Evolutionary conservation across 2,797 vertebrate species (phyloP).

Genomic region (Notamacropus eugenii): DNA sequence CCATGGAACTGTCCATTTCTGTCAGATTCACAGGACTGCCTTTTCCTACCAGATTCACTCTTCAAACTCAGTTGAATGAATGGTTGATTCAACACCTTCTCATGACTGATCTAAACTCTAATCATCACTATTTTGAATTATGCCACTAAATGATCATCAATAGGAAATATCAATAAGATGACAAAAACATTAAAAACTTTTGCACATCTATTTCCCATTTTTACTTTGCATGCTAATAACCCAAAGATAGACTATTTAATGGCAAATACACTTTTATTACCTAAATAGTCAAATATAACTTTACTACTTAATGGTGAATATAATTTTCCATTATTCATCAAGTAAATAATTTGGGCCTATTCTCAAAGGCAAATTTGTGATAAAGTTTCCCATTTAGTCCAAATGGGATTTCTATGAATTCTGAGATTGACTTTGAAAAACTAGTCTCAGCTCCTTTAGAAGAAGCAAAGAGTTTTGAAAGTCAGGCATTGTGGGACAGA

Average conservation of each 20-base stretch:
- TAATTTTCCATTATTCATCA: not conserved
- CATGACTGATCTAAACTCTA: not conserved
- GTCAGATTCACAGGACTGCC: not conserved
- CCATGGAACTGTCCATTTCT: not conserved
- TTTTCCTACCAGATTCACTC: not conserved
- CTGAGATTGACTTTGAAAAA: slow-evolving; percentile 33
- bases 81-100: not conserved
- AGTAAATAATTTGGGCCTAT: not conserved
- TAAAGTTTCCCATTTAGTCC: not conserved
- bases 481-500: not conserved
- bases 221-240: slow-evolving; percentile 24
- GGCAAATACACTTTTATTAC: not conserved
- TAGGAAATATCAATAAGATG: not conserved
- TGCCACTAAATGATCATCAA: not conserved
- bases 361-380: not conserved
- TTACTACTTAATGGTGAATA: not conserved
- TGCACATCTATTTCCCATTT: slow-evolving; percentile 20
- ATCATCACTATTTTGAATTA: not conserved
- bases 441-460: slow-evolving; percentile 3
- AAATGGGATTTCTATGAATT: slow-evolving; percentile 14
- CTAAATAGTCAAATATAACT: not conserved
- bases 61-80: not conserved
- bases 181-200: slow-evolving; percentile 4
- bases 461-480: slow-evolving; percentile 16
- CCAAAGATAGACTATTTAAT: slow-evolving; percentile 2